Percentiles rank a stretch among this genome's conserved stretches.
Conservation (phyloP, 2,888 invertebrate species). For the Nephrotoma appendiculata region DNA sequence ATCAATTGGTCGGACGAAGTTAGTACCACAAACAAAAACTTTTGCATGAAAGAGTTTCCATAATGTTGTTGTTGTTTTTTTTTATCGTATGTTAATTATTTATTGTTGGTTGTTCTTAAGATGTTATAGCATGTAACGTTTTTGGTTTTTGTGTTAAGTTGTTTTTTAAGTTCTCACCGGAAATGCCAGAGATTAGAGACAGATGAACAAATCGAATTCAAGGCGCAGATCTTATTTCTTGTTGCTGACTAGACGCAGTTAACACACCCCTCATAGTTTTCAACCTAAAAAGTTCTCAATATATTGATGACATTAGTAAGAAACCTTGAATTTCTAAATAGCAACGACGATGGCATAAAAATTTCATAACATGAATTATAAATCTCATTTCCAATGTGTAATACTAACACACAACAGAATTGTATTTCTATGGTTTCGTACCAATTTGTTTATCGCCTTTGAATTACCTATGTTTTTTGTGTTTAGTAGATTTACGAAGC, state of each 20-base stretch:
- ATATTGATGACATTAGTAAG: too few relatives aligned
- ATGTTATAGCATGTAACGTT: background rate
- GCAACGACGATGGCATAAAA: background rate
- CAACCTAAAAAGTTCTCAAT: background rate
- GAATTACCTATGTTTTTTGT: constrained; percentile 9
- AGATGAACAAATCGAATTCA: too few relatives aligned
- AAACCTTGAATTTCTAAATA: background rate
- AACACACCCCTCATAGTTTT: background rate
- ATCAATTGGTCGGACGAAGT: constrained; percentile 62
- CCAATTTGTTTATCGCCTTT: constrained; percentile 10
- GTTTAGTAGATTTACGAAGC: constrained; percentile 6
- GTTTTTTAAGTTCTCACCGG: background rate
- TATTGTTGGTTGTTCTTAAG: background rate
- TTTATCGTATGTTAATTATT: background rate
- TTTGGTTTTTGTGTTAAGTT: background rate
- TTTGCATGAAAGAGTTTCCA: constrained; percentile 4
- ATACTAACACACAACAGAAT: background rate
- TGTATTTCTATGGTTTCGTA: background rate
- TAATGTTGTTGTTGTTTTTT: constrained; percentile 6
- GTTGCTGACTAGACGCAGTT: too few relatives aligned
- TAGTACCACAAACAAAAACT: constrained; percentile 9
- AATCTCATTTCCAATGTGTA: background rate
- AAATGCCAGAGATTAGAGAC: background rate
- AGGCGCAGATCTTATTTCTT: too few relatives aligned
- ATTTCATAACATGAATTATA: background rate